Percentiles rank a stretch among this genome's conserved stretches.
These are phyloP conservation scores for Amphimedon queenslandica DNA, from an alignment of 37 sponge, comb jelly and placozoan species.

Conservation along the genomic window DNA sequence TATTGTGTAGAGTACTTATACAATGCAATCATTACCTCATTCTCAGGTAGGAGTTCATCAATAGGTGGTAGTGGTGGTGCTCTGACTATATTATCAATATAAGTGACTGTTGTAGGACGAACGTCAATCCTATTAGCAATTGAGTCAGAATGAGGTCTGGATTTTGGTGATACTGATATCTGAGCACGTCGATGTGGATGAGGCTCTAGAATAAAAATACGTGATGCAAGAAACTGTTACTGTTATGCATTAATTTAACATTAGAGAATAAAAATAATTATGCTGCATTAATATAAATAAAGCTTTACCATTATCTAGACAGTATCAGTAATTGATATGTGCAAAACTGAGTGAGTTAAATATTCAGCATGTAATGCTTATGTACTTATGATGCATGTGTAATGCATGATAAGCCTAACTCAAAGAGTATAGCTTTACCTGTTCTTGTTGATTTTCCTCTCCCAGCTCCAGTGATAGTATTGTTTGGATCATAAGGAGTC, in stretches of 20 bases:
- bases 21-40: conserved; percentile 52
- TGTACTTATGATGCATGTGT: too few relatives aligned
- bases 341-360: too few relatives aligned
- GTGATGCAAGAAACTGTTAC: not conserved
- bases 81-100: conserved; percentile 35
- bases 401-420: not conserved
- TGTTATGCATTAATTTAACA: not conserved
- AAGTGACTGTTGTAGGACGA: not conserved
- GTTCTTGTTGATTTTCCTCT: not conserved
- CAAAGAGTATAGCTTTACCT: not conserved
- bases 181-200: not conserved
- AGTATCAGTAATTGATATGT: too few relatives aligned
- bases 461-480: not conserved
- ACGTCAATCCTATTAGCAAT: not conserved
- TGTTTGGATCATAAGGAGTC: not conserved
- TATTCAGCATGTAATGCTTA: too few relatives aligned
- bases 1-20: too few relatives aligned
- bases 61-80: conserved; percentile 70
- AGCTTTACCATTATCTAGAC: too few relatives aligned
- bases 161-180: not conserved
- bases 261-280: too few relatives aligned
- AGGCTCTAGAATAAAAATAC: not conserved
- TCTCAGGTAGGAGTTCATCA: conserved; percentile 3
- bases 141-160: not conserved
- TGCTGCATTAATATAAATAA: not conserved